A percentile compares a stretch with the other conserved stretches of the same genome.
phyloP scores from a whole-genome alignment of 2,797 vertebrate species.

The Alectoris magna region DNA sequence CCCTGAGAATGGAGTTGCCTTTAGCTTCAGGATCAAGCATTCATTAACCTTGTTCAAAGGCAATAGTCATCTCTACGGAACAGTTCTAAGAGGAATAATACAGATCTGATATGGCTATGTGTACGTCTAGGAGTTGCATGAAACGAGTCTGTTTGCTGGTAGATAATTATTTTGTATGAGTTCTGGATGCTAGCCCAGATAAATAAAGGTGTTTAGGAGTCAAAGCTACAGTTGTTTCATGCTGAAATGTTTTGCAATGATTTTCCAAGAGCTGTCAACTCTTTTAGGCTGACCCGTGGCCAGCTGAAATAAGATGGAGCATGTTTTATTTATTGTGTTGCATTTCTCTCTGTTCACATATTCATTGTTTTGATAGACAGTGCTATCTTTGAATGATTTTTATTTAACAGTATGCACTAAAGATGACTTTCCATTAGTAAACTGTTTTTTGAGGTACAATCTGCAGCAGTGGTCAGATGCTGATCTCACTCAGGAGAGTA shows the following conservation, averaged over 20 bases:
- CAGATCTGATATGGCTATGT: conserved; percentile 27
- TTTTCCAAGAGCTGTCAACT: conserved; percentile 52
- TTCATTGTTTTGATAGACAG: conserved; percentile 41
- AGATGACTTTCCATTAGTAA: conserved; percentile 17
- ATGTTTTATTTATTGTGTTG: conserved; percentile 46
- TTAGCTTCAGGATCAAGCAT: conserved; percentile 15
- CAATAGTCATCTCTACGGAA: not conserved
- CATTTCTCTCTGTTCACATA: conserved; percentile 41
- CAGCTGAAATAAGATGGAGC: conserved; percentile 17
- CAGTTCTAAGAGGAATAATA: conserved; percentile 17
- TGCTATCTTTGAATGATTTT: conserved; percentile 3
- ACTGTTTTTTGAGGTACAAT: conserved; percentile 7
- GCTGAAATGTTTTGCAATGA: conserved; percentile 34
- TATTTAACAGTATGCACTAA: not conserved
- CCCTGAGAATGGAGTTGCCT: not conserved
- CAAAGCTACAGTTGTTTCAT: not conserved
- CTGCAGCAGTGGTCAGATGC: not conserved
- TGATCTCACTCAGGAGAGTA: not conserved
- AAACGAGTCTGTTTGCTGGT: conserved; percentile 34
- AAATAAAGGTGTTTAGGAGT: conserved; percentile 39
- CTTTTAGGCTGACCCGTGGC: conserved; percentile 37
- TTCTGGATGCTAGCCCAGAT: conserved; percentile 46
- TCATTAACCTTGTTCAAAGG: conserved; percentile 52
- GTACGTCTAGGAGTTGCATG: not conserved
- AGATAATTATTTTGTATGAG: conserved; percentile 56